Percentiles rank a stretch among this genome's conserved stretches.
phyloP scores from a whole-genome alignment of 2,113 vertebrate genomes.

The Myrmophylax atrothorax region DNA sequence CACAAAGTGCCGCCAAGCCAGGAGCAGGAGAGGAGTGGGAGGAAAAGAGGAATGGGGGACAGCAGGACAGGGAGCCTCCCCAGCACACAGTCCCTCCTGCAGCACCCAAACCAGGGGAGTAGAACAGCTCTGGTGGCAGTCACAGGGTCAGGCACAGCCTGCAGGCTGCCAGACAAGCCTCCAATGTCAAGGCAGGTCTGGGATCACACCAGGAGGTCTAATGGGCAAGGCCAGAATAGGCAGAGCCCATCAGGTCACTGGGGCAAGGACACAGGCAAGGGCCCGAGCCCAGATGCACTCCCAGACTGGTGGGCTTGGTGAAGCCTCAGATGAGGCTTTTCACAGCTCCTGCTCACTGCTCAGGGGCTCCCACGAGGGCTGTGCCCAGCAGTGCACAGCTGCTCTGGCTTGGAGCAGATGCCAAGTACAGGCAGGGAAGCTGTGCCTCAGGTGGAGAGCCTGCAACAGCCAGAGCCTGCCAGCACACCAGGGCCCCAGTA shows the following conservation, averaged over 20 bases:
- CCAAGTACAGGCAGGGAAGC: background rate
- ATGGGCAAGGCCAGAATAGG: background rate
- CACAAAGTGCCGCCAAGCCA: background rate
- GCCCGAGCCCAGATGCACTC: no score
- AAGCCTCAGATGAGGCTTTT: background rate
- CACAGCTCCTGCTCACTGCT: background rate
- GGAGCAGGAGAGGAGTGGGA: background rate
- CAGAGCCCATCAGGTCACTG: background rate
- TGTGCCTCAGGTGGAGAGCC: fast-evolving
- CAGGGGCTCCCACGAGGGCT: background rate
- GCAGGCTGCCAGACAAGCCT: background rate
- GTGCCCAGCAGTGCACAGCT: fast-evolving
- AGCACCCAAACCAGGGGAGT: background rate
- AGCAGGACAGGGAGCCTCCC: background rate
- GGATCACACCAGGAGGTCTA: background rate
- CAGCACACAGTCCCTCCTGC: background rate
- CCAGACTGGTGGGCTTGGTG: background rate
- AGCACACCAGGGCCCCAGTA: background rate
- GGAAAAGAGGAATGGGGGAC: background rate
- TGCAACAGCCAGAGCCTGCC: background rate
- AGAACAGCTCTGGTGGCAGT: background rate
- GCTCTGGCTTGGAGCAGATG: background rate
- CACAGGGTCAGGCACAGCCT: fast-evolving
- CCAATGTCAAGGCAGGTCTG: fast-evolving
- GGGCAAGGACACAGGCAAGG: no score